phyloP scores from a whole-genome alignment of 2,113 vertebrate species.

The Papio anubis region DNA sequence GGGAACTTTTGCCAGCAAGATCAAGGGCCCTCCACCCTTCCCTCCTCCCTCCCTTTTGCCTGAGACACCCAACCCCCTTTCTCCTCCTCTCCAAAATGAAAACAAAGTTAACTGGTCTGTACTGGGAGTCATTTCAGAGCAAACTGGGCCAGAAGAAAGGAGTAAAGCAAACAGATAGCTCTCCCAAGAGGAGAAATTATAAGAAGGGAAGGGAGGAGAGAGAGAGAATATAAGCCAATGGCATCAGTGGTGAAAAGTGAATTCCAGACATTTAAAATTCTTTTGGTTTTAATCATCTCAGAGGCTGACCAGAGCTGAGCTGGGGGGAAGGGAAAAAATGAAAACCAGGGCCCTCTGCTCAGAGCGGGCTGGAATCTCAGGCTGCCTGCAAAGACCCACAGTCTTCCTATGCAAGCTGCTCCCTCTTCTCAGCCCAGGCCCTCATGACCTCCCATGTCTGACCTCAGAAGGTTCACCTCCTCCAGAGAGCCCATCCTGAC shows the following conservation, averaged over 20 bases:
- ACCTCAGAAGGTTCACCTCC: not conserved
- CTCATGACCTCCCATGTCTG: not conserved
- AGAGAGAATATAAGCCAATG: constrained; percentile 52
- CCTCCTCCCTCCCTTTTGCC: constrained; percentile 47
- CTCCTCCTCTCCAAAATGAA: not conserved
- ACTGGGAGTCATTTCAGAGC: constrained; percentile 39
- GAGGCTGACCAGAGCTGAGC: constrained; percentile 56
- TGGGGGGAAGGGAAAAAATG: constrained; percentile 61
- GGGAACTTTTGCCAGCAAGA: constrained; percentile 71
- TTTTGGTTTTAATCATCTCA: constrained; percentile 82
- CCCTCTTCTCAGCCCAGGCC: not conserved
- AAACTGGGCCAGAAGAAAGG: constrained; percentile 54
- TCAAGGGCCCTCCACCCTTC: constrained; percentile 59
- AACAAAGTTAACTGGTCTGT: constrained; percentile 68
- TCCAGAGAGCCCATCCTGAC: not conserved
- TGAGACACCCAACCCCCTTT: not conserved
- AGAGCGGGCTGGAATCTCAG: not conserved
- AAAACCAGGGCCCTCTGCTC: constrained; percentile 56
- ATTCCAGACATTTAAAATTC: constrained; percentile 81
- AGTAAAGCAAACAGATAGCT: constrained; percentile 41
- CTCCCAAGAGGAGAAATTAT: constrained; percentile 67
- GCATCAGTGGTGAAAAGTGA: constrained; percentile 71
- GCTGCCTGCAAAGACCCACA: not conserved
- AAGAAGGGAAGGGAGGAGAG: constrained; percentile 34
- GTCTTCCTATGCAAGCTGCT: not conserved